Evolutionary conservation across 1,140 invertebrate species (phyloP).

Genomic region (Samia ricini): DNA sequence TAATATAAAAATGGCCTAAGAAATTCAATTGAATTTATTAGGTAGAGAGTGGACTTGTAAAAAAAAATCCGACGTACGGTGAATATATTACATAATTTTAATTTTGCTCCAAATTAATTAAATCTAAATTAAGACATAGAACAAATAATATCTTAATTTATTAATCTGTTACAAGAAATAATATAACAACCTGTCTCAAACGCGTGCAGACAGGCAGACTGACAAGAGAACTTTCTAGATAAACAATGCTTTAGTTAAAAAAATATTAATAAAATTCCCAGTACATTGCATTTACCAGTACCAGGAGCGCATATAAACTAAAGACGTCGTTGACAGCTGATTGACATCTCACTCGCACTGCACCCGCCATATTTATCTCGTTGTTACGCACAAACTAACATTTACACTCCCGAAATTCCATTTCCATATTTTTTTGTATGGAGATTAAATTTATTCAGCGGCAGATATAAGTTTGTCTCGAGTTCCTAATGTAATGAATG

Average conservation of each 20-base stretch:
- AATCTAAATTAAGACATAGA: background rate
- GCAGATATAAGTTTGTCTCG: slow-evolving; percentile 34
- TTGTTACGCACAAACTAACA: slow-evolving; percentile 46
- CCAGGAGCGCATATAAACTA: slow-evolving; percentile 63
- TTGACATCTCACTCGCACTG: slow-evolving; percentile 72
- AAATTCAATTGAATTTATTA: too few relatives aligned
- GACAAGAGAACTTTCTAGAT: slow-evolving; percentile 20
- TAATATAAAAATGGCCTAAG: too few relatives aligned
- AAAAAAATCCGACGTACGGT: too few relatives aligned
- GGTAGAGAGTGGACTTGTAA: too few relatives aligned
- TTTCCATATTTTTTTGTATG: background rate
- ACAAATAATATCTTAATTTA: background rate
- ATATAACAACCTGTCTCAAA: background rate
- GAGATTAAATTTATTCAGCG: background rate
- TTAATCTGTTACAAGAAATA: background rate
- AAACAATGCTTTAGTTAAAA: slow-evolving; percentile 1
- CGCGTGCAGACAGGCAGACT: slow-evolving; percentile 4
- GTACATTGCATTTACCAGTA: slow-evolving; percentile 55
- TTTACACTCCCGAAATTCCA: background rate
- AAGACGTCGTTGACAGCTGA: slow-evolving; percentile 72
- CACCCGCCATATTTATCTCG: slow-evolving; percentile 67
- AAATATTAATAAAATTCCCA: slow-evolving; percentile 37
- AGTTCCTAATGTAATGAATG: slow-evolving; percentile 71
- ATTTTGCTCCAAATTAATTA: too few relatives aligned
- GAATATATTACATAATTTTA: too few relatives aligned